Conservation (phyloP, 2,888 invertebrate species). For the Dryomyza anilis region DNA sequence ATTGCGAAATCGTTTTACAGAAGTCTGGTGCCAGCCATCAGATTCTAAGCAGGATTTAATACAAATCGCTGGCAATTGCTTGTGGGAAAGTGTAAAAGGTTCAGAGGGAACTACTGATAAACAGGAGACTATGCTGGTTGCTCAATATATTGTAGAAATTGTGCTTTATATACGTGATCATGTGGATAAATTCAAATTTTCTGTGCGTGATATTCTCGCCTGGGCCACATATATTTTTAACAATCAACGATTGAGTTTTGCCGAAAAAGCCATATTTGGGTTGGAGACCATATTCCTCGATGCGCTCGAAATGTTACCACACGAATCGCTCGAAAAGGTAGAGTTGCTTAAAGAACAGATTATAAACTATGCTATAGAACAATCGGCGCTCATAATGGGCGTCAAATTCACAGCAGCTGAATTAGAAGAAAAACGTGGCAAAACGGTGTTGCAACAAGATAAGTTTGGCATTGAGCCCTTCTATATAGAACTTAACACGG, state of each 20-base stretch:
- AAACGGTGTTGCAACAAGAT: slow-evolving; percentile 36
- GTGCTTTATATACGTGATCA: slow-evolving; percentile 77
- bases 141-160: slow-evolving; percentile 78
- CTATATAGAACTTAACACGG: slow-evolving; percentile 61
- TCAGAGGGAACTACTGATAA: slow-evolving; percentile 59
- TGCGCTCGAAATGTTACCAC: slow-evolving; percentile 81
- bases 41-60: slow-evolving; percentile 75
- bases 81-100: slow-evolving; percentile 65
- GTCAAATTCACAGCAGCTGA: slow-evolving; percentile 57
- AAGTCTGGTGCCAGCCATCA: slow-evolving; percentile 94
- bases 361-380: slow-evolving; percentile 65
- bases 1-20: slow-evolving; percentile 94
- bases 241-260: slow-evolving; percentile 50
- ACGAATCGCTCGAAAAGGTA: slow-evolving; percentile 67
- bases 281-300: slow-evolving; percentile 91
- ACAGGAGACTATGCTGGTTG: slow-evolving; percentile 63
- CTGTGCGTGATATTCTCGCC: slow-evolving; percentile 88
- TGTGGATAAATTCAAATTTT: slow-evolving; percentile 80
- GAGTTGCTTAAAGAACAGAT: slow-evolving; percentile 63
- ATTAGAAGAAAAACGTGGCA: slow-evolving; percentile 58
- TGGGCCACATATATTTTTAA: slow-evolving; percentile 87
- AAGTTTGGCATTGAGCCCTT: slow-evolving; percentile 81
- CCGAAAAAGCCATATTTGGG: slow-evolving; percentile 84
- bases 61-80: slow-evolving; percentile 81
- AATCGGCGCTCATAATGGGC: slow-evolving; percentile 62